Base-by-base conservation (phyloP, 2,113 vertebrate genomes). In the Chaenogobius annularis region DNA sequence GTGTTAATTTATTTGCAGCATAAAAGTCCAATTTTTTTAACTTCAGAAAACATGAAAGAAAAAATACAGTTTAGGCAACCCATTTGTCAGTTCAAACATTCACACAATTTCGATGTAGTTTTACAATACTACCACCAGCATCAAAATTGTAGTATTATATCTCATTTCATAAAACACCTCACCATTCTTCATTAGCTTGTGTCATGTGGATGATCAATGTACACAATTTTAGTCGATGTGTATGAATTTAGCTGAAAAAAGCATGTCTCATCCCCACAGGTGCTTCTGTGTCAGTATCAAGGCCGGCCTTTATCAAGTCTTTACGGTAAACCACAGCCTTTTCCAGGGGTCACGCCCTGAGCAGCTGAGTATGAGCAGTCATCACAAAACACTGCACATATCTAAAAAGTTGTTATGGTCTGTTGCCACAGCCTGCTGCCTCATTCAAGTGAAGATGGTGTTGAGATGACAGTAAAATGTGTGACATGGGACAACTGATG, bases 251-350 rank as follows among this genome's bases (percentile, higher is more conserved):
- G 23, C 64, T 69, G 62, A 72, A 62, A 37, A 74, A 67, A 22
- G 19, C 64, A 66, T 87, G 81, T 73, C 69, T 85, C 73, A 87
- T 79, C 77, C 56, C 48, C 82, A 75, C 89, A 91, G 89, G 90
- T 92, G 93, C 15, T 61, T 68, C 62, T 92, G 88, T 87, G 84
- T 94, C 91, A 91, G 78, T 54, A 81, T 71, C 81, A 79, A 87
- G 83, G 83, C 67, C 80, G 9, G 76, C 6, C 79, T 35, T 80
- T 83, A 86, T 90, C 87, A 85, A 68, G 50, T 40, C 61, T 70
- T 91, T 88, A 91, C 88, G 64, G 85, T 87, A 90, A 92, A 89
- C 89, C 78, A 69, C 77, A 64, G 79, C 71, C 73, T 79, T 69
- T 86, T 88, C 73, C 58, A 61, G 58, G 71, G 22, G 74, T 85